phyloP scores from a whole-genome alignment of 2,888 invertebrate species.

The Tipula confusa region DNA sequence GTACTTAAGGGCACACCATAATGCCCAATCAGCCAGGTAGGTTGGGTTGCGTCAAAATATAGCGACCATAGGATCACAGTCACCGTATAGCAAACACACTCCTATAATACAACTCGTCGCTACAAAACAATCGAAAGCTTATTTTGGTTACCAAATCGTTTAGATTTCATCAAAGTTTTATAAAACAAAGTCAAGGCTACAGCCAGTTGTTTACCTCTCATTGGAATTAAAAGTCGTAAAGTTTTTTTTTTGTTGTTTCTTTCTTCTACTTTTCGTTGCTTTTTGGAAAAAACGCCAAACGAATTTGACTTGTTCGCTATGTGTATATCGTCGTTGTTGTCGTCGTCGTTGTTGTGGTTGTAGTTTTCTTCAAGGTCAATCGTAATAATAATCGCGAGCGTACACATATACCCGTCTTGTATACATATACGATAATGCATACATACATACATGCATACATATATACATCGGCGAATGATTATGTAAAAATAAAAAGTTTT shows the following conservation, averaged over 20 bases:
- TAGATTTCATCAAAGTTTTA: neutral
- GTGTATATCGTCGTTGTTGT: neutral
- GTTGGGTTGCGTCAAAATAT: too few relatives aligned
- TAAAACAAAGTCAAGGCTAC: constrained; percentile 3
- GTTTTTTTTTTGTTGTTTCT: neutral
- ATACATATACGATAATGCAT: neutral
- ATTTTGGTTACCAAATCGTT: neutral
- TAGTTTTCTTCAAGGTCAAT: constrained; percentile 25
- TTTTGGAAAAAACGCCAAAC: neutral
- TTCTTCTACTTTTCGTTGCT: neutral
- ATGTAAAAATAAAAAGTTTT: neutral
- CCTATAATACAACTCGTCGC: neutral
- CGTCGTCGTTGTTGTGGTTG: neutral
- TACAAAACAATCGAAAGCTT: neutral
- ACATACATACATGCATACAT: neutral
- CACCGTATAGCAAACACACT: neutral
- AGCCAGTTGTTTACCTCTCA: neutral
- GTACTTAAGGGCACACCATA: too few relatives aligned
- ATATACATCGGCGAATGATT: neutral
- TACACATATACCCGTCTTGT: neutral
- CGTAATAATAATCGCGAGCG: neutral
- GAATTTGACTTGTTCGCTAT: too few relatives aligned
- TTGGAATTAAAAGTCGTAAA: neutral
- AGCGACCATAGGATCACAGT: too few relatives aligned
- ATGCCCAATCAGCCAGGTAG: too few relatives aligned